Conservation (phyloP, 2,797 vertebrate genomes). For the Cottoperca gobio region DNA sequence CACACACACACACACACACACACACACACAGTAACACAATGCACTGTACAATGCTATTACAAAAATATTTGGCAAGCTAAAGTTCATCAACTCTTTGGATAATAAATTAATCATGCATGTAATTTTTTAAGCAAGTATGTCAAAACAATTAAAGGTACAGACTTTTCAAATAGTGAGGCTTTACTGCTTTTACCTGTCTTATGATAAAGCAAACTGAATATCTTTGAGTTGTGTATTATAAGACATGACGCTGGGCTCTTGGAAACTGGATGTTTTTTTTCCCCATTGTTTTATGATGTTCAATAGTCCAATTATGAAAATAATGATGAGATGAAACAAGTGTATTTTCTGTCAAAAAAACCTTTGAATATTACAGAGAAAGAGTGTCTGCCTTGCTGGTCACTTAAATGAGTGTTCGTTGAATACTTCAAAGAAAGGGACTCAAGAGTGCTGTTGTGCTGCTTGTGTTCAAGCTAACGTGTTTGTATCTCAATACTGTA, state of each 20-base stretch:
- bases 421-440: background rate
- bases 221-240: background rate
- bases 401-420: background rate
- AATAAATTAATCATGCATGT: background rate
- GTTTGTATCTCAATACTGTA: background rate
- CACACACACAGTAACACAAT: background rate
- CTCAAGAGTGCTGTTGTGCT: background rate
- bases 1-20: background rate
- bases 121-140: background rate
- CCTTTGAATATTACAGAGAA: background rate
- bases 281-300: background rate
- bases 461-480: background rate
- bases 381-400: slow-evolving; percentile 2
- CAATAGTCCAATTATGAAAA: background rate
- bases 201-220: background rate
- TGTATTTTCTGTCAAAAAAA: background rate
- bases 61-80: background rate
- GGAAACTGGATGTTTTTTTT: background rate
- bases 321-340: background rate
- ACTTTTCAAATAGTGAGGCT: background rate
- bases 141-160: background rate
- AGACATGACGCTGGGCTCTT: background rate
- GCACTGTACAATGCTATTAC: no score
- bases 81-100: background rate
- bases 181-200: background rate